Conservation (phyloP, 2,888 invertebrate genomes). For the Pheosia gnoma region DNA sequence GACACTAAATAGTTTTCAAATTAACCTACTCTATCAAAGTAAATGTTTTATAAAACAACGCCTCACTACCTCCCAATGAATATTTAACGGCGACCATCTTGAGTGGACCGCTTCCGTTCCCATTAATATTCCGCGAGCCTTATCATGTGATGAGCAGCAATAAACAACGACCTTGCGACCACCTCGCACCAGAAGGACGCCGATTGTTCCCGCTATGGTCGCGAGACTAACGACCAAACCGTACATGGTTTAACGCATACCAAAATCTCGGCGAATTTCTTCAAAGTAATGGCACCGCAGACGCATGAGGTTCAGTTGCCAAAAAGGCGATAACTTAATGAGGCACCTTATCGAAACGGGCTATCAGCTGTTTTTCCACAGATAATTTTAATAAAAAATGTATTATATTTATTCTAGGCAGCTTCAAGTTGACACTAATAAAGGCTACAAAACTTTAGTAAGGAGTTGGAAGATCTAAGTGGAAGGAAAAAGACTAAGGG, state of each 20-base stretch:
- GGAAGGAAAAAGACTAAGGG: too few species aligned
- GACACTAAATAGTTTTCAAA: too few species aligned
- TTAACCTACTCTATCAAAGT: not conserved
- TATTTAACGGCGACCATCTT: not conserved
- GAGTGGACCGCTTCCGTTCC: constrained; percentile 27
- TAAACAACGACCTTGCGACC: constrained; percentile 33
- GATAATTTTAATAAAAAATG: too few species aligned
- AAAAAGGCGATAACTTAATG: not conserved
- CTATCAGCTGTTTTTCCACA: too few species aligned
- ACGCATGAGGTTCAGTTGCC: not conserved
- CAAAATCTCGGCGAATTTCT: constrained; percentile 11
- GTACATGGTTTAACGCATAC: constrained; percentile 31
- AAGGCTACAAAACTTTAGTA: too few species aligned
- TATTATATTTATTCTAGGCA: too few species aligned
- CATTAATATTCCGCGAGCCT: constrained; percentile 33
- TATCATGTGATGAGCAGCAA: constrained; percentile 28
- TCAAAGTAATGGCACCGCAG: constrained; percentile 3
- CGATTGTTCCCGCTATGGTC: constrained; percentile 55
- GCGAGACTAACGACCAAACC: constrained; percentile 28
- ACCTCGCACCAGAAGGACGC: constrained; percentile 55
- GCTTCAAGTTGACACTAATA: too few species aligned
- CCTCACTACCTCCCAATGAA: not conserved
- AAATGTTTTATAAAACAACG: not conserved
- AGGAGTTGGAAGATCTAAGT: too few species aligned
- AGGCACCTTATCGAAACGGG: not conserved